Base-by-base conservation (phyloP, 2,797 vertebrate species). In the Phoebastria nigripes region DNA sequence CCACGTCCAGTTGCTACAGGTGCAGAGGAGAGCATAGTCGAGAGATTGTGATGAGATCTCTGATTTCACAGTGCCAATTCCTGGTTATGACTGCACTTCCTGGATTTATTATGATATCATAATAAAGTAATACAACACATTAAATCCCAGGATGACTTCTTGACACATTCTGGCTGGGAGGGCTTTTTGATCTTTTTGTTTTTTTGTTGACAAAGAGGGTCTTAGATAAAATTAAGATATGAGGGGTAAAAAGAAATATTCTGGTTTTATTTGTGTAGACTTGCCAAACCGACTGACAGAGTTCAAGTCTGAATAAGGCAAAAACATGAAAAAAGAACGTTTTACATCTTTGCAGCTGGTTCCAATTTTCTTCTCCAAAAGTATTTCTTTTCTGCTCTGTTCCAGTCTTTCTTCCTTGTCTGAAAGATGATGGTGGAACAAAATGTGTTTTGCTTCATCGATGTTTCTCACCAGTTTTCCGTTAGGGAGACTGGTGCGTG, bases 1-100 rank as follows among this genome's bases (percentile, higher is more conserved):
- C 12, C n/a, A 20, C 0, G 0, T 29, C 18, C 35, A 14, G 8
- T 77, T 80, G 22, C 21, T 46, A 28, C 13, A 84, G 19, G 11
- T 72, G 39, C 51, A 69, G 65, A 85, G 12, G 16, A 90, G 6
- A 59, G 13, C 1, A 0, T 3, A 67, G 37, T 24, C 77, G 65
- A 73, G 41, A 52, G n/a, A 44, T 5, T 70, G 16, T 37, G 31
- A n/a, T 54, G 35, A 33, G 6, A 20, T 31, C 24, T 63, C 46
- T 77, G 44, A 87, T 70, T 89, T 92, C 62, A 66, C 28, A 56
- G 28, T 35, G 28, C 22, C 25, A 42, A 6, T 49, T 87, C 37
- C 39, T 52, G 26, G n/a, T 63, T 47, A 66, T 70, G 39, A 37
- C 22, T 37, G 19, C 24, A 15, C 2, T 37, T 87, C 3, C 31